Conservation (phyloP, 2,797 vertebrate genomes). For the Microctenopoma lineatum region DNA sequence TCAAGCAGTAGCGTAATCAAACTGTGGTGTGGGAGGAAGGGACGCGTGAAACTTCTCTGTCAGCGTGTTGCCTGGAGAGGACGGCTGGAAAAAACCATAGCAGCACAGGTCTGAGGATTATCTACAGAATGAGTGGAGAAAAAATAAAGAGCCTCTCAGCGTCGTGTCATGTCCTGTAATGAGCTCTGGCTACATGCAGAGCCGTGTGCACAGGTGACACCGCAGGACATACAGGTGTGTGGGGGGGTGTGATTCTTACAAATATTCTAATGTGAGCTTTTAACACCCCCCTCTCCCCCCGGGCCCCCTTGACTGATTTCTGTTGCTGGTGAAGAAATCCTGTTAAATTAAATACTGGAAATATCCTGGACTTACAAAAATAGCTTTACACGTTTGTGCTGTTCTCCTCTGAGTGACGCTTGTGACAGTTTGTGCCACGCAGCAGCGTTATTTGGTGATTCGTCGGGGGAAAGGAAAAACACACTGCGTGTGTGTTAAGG, state of each 20-base stretch:
- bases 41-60: conserved; percentile 48
- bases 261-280: conserved; percentile 43
- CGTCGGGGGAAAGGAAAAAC: conserved; percentile 24
- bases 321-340: conserved; percentile 69
- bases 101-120: conserved; percentile 72
- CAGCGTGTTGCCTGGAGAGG: conserved; percentile 39
- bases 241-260: conserved; percentile 31
- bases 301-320: conserved; percentile 27
- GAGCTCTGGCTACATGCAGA: conserved; percentile 55
- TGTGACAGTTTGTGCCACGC: conserved; percentile 46
- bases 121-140: conserved; percentile 50
- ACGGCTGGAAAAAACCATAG: conserved; percentile 70
- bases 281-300: background rate
- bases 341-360: conserved; percentile 43
- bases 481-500: conserved; percentile 72
- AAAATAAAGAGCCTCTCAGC: conserved; percentile 36
- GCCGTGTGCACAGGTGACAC: conserved; percentile 22
- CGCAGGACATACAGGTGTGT: conserved; percentile 9
- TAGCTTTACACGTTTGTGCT: conserved; percentile 68
- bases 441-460: conserved; percentile 64
- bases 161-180: conserved; percentile 10
- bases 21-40: conserved; percentile 48
- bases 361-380: conserved; percentile 71
- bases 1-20: conserved; percentile 76
- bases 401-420: conserved; percentile 65